Percentiles rank a stretch among this genome's conserved stretches.
These are phyloP conservation scores for Lymantria monacha DNA, from an alignment of 2,888 invertebrate species.

Conservation along the genomic window DNA sequence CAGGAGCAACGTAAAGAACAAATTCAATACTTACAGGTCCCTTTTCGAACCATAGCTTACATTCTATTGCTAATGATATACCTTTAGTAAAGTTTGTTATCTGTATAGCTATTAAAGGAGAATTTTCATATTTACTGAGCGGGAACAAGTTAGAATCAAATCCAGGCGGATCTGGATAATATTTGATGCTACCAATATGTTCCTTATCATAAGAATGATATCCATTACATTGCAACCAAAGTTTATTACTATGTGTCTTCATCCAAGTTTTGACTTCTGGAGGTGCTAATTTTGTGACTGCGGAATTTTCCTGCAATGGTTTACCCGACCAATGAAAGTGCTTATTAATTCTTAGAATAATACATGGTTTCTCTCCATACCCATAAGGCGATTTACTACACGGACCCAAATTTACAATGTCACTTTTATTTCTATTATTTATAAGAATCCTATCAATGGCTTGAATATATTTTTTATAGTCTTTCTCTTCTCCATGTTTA, in stretches of 20 bases:
- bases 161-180: slow-evolving; percentile 69
- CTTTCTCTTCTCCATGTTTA: slow-evolving; percentile 39
- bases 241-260: slow-evolving; percentile 38
- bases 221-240: slow-evolving; percentile 65
- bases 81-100: slow-evolving; percentile 60
- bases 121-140: slow-evolving; percentile 33
- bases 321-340: slow-evolving; percentile 58
- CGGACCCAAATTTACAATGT: slow-evolving; percentile 50
- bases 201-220: slow-evolving; percentile 62
- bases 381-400: slow-evolving; percentile 63
- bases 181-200: slow-evolving; percentile 60
- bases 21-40: slow-evolving; percentile 57
- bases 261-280: slow-evolving; percentile 52
- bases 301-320: slow-evolving; percentile 46
- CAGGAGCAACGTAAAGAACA: slow-evolving; percentile 56
- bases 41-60: slow-evolving; percentile 63
- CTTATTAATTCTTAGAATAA: slow-evolving; percentile 65
- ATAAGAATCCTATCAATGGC: slow-evolving; percentile 51
- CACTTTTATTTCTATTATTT: slow-evolving; percentile 41
- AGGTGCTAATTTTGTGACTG: slow-evolving; percentile 40
- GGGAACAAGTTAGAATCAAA: slow-evolving; percentile 57
- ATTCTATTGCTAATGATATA: slow-evolving; percentile 59
- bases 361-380: slow-evolving; percentile 62
- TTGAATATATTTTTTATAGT: slow-evolving; percentile 55
- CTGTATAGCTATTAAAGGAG: slow-evolving; percentile 63